Evolutionary conservation across 2,113 vertebrate species (phyloP), one percentile per base, ranked within the genome.

Genomic region (Chaetodon trifascialis): DNA sequence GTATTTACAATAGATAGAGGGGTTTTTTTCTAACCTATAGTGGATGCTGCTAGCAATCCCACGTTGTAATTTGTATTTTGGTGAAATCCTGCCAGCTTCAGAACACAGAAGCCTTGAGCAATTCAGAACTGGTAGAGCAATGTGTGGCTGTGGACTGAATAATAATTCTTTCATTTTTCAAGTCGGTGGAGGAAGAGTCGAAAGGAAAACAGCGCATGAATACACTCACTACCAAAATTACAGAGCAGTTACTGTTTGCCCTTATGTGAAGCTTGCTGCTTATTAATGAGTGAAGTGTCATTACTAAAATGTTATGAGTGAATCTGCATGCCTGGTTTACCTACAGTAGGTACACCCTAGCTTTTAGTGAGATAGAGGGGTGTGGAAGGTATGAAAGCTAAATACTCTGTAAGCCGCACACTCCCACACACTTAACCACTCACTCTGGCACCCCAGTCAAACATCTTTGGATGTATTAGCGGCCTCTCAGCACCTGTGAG

Each of bases 241-340:
- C 40, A 52, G 23, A 80, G 77, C 73, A 73, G 77, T 84, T 80
- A 81, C 40, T 44, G 75, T 68, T 51, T 80, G 76, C 76, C 72
- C 80, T 73, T 38, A 72, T 25, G 71, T 67, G 68, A 60, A 66
- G 46, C 70, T 71, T 21, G 16, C 75, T 66, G 65, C 76, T 60
- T 60, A 76, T 66, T 86, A 86, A 79, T 56, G 60, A 76, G 54
- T 15, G 42, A 11, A 17, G 76, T 58, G n/a, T 62, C 58, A 80
- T 72, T 82, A 81, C 17, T 40, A 54, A 68, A 73, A 62, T 73
- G 23, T 73, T 67, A 56, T 66, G 46, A 58, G 70, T 62, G 63
- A 76, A 73, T 82, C 62, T 68, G 47, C 47, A 15, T 0, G 36
- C 4, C 21, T 60, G 38, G 36, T 17, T 72, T 12, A 58, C 40